These are phyloP conservation scores for Hycleus phaleratus DNA, from an alignment of 1,140 invertebrate genomes.

Conservation along the genomic window DNA sequence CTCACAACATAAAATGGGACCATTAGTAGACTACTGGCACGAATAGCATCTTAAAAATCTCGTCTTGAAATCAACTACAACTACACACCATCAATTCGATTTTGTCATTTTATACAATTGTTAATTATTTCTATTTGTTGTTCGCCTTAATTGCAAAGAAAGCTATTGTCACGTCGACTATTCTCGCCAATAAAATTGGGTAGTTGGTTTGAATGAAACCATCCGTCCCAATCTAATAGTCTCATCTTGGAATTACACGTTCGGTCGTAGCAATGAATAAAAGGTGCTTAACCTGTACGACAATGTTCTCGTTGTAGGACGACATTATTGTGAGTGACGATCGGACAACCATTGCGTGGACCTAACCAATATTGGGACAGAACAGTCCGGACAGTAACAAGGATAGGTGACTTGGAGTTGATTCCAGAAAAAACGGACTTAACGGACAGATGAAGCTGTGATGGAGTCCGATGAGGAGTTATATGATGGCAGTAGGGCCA, in stretches of 20 bases:
- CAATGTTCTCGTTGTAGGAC: constrained; percentile 1
- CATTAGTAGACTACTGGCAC: no score
- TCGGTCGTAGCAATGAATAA: constrained; percentile 14
- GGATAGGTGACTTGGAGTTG: constrained; percentile 20
- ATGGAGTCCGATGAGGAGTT: constrained; percentile 21
- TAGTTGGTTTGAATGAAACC: constrained; percentile 10
- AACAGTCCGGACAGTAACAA: constrained; percentile 8
- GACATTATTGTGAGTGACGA: constrained; percentile 21
- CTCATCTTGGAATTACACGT: constrained; percentile 10
- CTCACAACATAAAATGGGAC: constrained; percentile 5
- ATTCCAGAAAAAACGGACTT: constrained; percentile 16
- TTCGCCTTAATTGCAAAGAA: not conserved
- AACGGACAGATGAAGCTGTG: constrained; percentile 18
- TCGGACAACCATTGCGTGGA: constrained; percentile 15
- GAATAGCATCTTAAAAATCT: no score
- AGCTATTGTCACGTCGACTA: constrained; percentile 8
- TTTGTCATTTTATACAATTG: no score
- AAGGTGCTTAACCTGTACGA: constrained; percentile 14
- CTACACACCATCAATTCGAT: no score
- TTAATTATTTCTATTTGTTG: no score
- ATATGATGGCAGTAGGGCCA: constrained; percentile 11
- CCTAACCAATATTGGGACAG: constrained; percentile 17
- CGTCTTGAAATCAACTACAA: no score
- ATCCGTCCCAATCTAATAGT: constrained; percentile 4
- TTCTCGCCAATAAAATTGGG: not conserved